Evolutionary conservation across 2,888 invertebrate species (phyloP).

Genomic region (Pachydiplax longipennis): DNA sequence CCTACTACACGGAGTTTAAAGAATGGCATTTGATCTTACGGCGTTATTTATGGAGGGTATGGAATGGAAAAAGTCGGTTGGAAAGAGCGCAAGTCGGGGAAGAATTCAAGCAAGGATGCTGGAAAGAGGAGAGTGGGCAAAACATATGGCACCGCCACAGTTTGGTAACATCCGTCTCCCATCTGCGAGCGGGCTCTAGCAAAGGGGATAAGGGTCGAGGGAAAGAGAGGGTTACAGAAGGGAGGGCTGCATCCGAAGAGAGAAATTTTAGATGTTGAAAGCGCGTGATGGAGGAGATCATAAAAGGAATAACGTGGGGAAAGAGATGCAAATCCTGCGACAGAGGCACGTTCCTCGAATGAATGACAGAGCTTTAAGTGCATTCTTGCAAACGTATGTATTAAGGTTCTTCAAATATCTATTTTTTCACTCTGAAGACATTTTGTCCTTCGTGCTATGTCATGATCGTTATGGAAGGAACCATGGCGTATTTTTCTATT

Average conservation of each 20-base stretch:
- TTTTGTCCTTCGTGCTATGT: too few species aligned
- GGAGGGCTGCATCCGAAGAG: neutral
- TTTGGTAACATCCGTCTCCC: neutral
- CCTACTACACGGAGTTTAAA: too few species aligned
- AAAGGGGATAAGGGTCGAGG: neutral
- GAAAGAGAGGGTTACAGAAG: neutral
- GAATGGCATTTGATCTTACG: too few species aligned
- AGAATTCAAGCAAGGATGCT: neutral
- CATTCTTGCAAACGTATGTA: too few species aligned
- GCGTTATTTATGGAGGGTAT: neutral
- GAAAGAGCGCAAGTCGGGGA: neutral
- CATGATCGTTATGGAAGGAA: too few species aligned
- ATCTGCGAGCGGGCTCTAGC: neutral
- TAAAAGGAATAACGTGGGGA: neutral
- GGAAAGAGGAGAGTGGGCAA: neutral
- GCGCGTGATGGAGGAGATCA: neutral
- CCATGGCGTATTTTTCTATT: too few species aligned
- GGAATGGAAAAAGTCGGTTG: neutral
- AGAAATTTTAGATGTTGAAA: neutral
- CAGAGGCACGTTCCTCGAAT: too few species aligned
- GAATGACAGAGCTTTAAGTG: too few species aligned
- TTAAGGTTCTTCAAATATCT: too few species aligned
- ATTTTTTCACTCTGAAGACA: too few species aligned
- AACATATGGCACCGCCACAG: neutral
- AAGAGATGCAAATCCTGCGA: neutral